phyloP scores from a whole-genome alignment of 2,113 vertebrate species.

The Solenodon paradoxus region DNA sequence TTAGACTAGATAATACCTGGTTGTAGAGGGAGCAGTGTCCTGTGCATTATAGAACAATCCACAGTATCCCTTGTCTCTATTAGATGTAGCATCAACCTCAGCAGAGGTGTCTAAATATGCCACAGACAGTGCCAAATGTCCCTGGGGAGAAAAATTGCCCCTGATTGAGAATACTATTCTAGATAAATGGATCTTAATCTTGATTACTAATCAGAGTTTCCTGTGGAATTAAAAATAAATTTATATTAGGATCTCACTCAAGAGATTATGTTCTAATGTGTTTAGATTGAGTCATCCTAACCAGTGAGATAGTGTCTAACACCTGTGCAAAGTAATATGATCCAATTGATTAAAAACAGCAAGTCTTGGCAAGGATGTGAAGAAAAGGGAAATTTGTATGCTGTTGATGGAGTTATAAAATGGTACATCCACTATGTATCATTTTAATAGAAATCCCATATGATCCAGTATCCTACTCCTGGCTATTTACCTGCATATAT shows the following conservation, averaged over 20 bases:
- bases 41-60: background rate
- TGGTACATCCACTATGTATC: no score
- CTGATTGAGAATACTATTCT: background rate
- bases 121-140: background rate
- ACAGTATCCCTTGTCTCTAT: background rate
- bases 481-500: no score
- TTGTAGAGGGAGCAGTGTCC: no score
- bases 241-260: background rate
- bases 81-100: background rate
- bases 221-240: background rate
- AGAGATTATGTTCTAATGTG: background rate
- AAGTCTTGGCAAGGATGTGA: no score
- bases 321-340: no score
- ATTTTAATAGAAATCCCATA: no score
- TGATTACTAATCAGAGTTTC: background rate
- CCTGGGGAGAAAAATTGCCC: background rate
- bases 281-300: background rate
- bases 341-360: no score
- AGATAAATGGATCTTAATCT: background rate
- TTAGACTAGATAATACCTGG: background rate
- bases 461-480: no score
- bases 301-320: no score
- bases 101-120: background rate
- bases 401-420: no score
- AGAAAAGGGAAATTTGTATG: no score